Percentiles rank a stretch among this genome's conserved stretches.
phyloP scores from a whole-genome alignment of 2,113 vertebrate species.

The Ictalurus punctatus region DNA sequence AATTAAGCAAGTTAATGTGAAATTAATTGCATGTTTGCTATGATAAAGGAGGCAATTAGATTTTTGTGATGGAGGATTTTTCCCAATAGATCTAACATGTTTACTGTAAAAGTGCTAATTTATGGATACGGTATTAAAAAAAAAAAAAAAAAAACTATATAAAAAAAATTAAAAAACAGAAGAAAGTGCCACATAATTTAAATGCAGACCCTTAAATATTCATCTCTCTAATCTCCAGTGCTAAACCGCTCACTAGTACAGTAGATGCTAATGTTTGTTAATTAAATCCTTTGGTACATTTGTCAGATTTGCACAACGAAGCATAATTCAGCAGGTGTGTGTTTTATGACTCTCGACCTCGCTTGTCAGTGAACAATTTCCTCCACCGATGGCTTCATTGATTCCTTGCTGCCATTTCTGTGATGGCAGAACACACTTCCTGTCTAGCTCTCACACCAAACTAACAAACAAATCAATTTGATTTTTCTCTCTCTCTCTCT shows the following conservation, averaged over 20 bases:
- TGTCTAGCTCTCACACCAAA: background rate
- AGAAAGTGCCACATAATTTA: background rate
- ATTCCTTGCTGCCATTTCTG: conserved; percentile 10
- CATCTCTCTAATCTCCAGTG: background rate
- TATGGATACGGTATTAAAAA: background rate
- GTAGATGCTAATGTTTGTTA: background rate
- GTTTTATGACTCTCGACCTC: background rate
- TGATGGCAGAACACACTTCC: conserved; percentile 2
- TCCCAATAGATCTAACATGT: background rate
- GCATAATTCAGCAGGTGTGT: background rate
- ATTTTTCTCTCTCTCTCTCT: background rate
- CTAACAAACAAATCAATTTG: conserved; percentile 15
- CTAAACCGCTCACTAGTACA: background rate
- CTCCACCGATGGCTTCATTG: conserved; percentile 5
- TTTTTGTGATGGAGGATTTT: background rate
- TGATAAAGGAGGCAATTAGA: conserved; percentile 1
- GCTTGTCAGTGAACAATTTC: conserved; percentile 14
- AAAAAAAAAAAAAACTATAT: too few species aligned
- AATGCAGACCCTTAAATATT: background rate
- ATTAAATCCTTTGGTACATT: background rate
- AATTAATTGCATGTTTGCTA: conserved; percentile 14
- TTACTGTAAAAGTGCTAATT: background rate
- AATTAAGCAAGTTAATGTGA: conserved; percentile 12
- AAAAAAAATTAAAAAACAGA: too few species aligned
- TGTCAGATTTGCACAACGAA: background rate